Conservation (phyloP, 2,113 vertebrate genomes). For the Sclerurus mexicanus region DNA sequence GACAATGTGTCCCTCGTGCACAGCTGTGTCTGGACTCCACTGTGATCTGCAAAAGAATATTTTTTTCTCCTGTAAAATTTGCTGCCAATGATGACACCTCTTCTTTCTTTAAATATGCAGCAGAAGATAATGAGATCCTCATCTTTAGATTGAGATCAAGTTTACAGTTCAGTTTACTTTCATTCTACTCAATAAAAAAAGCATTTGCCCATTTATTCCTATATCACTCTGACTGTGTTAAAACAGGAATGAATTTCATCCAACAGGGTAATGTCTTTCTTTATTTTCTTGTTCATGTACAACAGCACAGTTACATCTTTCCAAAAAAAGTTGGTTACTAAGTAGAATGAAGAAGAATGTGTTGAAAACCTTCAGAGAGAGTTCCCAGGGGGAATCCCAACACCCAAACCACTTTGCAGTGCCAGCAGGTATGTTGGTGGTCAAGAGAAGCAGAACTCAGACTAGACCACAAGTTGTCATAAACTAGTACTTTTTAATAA, state of each 20-base stretch:
- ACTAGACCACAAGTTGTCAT: neutral
- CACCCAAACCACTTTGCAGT: neutral
- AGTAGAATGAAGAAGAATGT: neutral
- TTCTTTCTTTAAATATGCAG: neutral
- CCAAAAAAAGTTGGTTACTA: neutral
- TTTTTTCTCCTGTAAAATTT: neutral
- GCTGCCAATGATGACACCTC: neutral
- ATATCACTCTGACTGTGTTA: neutral
- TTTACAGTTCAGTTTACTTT: neutral
- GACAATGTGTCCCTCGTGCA: constrained; percentile 44
- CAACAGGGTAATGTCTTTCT: neutral
- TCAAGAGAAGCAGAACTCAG: neutral
- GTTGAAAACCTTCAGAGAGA: neutral
- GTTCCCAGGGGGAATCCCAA: neutral
- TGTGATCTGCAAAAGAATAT: constrained; percentile 53
- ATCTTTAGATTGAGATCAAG: neutral
- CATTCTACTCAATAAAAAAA: neutral
- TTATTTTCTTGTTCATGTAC: neutral
- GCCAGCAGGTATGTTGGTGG: neutral
- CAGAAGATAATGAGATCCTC: neutral
- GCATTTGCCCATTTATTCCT: neutral
- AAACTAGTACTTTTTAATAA: neutral
- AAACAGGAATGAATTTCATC: neutral
- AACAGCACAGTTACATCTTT: neutral
- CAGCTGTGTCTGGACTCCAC: constrained; percentile 12